Evolutionary conservation across 1,140 invertebrate genomes (phyloP).

Genomic region (Aphaenogaster rudis): DNA sequence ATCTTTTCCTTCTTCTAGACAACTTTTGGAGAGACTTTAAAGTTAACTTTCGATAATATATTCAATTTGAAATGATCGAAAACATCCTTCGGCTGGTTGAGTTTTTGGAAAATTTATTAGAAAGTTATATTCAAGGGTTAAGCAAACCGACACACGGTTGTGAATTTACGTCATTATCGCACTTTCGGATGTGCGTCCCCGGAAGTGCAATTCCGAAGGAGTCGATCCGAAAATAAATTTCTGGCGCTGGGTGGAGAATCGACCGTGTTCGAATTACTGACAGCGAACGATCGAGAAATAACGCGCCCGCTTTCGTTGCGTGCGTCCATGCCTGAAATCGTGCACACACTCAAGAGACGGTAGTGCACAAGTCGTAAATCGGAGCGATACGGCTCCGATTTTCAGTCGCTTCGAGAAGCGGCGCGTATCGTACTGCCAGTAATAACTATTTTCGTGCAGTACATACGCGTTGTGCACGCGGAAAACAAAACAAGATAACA

Average conservation of each 20-base stretch:
- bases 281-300: constrained; percentile 2
- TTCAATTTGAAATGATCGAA: not conserved
- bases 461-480: constrained; percentile 7
- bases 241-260: not conserved
- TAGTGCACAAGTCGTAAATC: constrained; percentile 17
- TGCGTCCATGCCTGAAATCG: constrained; percentile 34
- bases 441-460: constrained; percentile 47
- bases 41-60: not conserved
- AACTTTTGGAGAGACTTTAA: not conserved
- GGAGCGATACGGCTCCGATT: constrained; percentile 17
- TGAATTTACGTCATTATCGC: not conserved
- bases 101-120: not conserved
- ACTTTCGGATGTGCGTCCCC: not conserved
- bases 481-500: constrained; percentile 44
- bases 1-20: not conserved
- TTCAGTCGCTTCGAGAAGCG: not conserved
- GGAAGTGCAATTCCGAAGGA: not conserved
- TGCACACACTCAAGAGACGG: not conserved
- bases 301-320: constrained; percentile 4
- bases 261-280: not conserved
- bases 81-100: not conserved
- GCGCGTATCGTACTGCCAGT: constrained; percentile 9
- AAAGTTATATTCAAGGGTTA: not conserved
- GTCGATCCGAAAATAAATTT: not conserved
- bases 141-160: not conserved